These are phyloP conservation scores for Cololabis saira DNA, from an alignment of 2,113 vertebrate species.

Conservation along the genomic window DNA sequence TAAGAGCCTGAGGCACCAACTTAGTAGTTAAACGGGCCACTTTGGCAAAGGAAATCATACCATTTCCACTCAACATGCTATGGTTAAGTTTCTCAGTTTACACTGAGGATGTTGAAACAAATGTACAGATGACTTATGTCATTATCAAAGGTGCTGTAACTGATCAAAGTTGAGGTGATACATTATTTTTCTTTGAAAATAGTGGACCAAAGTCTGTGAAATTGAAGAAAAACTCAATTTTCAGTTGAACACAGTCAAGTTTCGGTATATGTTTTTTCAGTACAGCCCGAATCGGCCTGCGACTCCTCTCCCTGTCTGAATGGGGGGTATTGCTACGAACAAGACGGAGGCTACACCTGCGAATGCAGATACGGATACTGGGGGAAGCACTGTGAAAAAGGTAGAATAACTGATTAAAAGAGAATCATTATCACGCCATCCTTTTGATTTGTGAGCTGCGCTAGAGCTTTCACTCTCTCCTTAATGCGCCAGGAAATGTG, in stretches of 20 bases:
- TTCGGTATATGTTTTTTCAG: conserved; percentile 83
- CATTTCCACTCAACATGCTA: no score
- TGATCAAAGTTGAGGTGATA: conserved; percentile 23
- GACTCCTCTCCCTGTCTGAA: conserved; percentile 97
- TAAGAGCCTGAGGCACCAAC: conserved; percentile 51
- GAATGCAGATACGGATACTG: conserved; percentile 90
- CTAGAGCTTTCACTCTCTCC: no score
- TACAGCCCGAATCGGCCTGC: conserved; percentile 90
- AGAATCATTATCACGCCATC: conserved; percentile 13
- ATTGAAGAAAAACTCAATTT: conserved; percentile 25
- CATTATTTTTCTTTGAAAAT: conserved; percentile 33
- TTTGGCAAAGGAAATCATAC: no score
- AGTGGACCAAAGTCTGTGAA: conserved; percentile 8
- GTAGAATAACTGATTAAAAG: conserved; percentile 67
- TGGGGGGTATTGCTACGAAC: conserved; percentile 90
- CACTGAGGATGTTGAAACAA: conserved; percentile 23
- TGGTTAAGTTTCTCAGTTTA: background rate
- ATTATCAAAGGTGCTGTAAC: conserved; percentile 16
- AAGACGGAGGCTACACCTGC: conserved; percentile 88
- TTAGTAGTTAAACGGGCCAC: conserved; percentile 7
- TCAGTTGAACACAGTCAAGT: conserved; percentile 76
- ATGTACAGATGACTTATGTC: conserved; percentile 33
- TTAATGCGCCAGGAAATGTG: conserved; percentile 45
- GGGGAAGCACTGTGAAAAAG: conserved; percentile 93
- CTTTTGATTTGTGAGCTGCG: conserved; percentile 6